Percentiles rank a stretch among this genome's conserved stretches.
phyloP scores from a whole-genome alignment of 2,113 vertebrate species.

The Centropristis striata region DNA sequence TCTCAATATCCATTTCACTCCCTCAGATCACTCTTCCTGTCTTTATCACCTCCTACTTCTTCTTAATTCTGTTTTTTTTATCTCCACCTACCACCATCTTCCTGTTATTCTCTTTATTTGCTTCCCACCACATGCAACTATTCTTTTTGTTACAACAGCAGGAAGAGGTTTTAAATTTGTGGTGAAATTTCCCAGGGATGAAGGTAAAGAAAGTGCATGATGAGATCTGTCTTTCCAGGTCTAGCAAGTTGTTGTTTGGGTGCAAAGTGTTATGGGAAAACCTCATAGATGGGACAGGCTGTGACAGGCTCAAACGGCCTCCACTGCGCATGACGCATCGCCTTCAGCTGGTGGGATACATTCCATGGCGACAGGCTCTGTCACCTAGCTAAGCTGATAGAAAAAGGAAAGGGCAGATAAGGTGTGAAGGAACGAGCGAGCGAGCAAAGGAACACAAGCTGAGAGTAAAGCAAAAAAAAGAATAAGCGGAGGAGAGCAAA shows the following conservation, averaged over 20 bases:
- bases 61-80: slow-evolving; percentile 33
- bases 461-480: background rate
- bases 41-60: slow-evolving; percentile 45
- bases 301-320: slow-evolving; percentile 38
- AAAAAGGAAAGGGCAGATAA: slow-evolving; percentile 42
- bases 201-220: background rate
- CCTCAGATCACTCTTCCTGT: slow-evolving; percentile 25
- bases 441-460: background rate
- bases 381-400: slow-evolving; percentile 35
- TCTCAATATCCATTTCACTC: slow-evolving; percentile 15
- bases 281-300: background rate
- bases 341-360: slow-evolving; percentile 37
- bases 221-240: background rate
- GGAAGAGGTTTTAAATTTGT: slow-evolving; percentile 7
- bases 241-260: slow-evolving; percentile 16
- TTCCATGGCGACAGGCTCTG: slow-evolving; percentile 35
- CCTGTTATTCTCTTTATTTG: slow-evolving; percentile 6
- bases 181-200: slow-evolving; percentile 11
- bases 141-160: slow-evolving; percentile 8
- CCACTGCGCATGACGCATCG: slow-evolving; percentile 10
- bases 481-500: background rate
- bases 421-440: slow-evolving; percentile 14
- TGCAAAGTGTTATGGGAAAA: background rate
- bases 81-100: slow-evolving; percentile 30
- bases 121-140: slow-evolving; percentile 16